A percentile compares a stretch with the other conserved stretches of the same genome.
These are phyloP conservation scores for Semnornis frantzii DNA, from an alignment of 2,113 vertebrate genomes.

Conservation along the genomic window DNA sequence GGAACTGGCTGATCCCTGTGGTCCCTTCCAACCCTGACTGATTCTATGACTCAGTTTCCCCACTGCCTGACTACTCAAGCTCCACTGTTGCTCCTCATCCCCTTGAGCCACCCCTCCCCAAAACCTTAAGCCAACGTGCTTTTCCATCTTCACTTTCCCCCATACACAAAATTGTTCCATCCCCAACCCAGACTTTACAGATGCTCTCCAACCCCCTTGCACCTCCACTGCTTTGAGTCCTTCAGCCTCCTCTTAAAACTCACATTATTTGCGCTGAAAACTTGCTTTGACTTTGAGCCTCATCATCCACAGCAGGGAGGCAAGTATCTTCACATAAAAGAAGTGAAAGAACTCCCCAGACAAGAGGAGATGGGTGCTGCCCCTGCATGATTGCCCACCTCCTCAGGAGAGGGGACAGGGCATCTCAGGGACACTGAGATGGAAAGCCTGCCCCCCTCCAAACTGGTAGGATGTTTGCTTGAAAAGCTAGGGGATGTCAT, in stretches of 20 bases:
- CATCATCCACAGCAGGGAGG: accelerated
- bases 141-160: background rate
- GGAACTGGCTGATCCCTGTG: too few species aligned
- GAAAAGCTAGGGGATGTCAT: background rate
- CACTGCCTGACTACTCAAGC: too few species aligned
- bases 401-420: background rate
- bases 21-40: too few species aligned
- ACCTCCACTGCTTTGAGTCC: background rate
- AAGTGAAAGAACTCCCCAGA: background rate
- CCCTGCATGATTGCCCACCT: background rate
- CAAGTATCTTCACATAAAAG: background rate
- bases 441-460: conserved; percentile 7
- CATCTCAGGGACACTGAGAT: background rate
- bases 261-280: background rate
- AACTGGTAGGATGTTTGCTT: conserved; percentile 20
- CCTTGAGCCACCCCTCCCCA: background rate
- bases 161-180: accelerated
- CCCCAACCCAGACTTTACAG: background rate
- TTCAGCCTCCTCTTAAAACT: background rate
- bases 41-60: background rate
- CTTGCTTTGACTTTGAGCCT: background rate
- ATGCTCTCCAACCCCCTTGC: background rate
- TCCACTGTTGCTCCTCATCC: accelerated
- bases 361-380: background rate
- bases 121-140: background rate